Evolutionary conservation across 2,888 invertebrate genomes (phyloP).

Genomic region (Notodonta ziczac): DNA sequence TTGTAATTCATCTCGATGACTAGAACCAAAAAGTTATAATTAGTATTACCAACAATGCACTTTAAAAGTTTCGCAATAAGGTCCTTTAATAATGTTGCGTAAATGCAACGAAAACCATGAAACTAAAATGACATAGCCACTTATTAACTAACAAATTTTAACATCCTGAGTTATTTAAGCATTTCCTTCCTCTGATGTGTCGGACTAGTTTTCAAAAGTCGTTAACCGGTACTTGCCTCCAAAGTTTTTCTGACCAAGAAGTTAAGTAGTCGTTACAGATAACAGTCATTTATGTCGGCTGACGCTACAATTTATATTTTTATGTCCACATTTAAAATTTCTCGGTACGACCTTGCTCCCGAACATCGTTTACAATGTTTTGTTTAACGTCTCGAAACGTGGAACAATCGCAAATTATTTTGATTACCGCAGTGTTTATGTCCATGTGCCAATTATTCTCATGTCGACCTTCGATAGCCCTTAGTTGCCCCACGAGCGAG

Average conservation of each 20-base stretch:
- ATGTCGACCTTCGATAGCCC: conserved; percentile 57
- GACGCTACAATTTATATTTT: conserved; percentile 41
- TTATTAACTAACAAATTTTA: conserved; percentile 14
- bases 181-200: conserved; percentile 3
- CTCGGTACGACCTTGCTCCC: conserved; percentile 59
- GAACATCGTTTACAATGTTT: conserved; percentile 58
- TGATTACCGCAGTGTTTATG: conserved; percentile 61
- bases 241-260: too few relatives aligned
- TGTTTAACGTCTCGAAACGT: conserved; percentile 58
- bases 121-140: too few relatives aligned
- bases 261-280: conserved; percentile 16
- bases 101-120: too few relatives aligned
- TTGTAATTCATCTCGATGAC: too few relatives aligned
- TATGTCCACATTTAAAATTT: conserved; percentile 46
- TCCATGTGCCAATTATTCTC: conserved; percentile 60
- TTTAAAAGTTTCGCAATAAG: neutral
- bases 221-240: too few relatives aligned
- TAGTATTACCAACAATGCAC: neutral
- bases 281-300: conserved; percentile 20
- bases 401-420: conserved; percentile 67
- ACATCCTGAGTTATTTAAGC: conserved; percentile 7
- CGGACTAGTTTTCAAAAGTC: conserved; percentile 10
- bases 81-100: neutral
- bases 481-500: conserved; percentile 28
- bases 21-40: neutral